Evolutionary conservation across 2,888 invertebrate genomes (phyloP), one percentile per base, ranked within the genome.

Genomic region (Meloe dianella): DNA sequence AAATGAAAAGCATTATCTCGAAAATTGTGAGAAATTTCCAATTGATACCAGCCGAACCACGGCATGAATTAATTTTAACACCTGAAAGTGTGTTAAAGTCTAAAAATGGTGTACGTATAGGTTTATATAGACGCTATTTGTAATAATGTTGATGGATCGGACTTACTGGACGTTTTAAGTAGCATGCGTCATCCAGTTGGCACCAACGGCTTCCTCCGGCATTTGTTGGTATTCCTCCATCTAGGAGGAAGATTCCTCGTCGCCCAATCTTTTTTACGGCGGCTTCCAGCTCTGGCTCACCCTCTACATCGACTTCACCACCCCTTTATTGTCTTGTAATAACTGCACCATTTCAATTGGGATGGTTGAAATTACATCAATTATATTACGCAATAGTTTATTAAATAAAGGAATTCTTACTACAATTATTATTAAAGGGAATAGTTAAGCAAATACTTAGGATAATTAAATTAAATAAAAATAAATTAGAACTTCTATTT

Each of bases 131-230:
- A 27, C 14, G 54, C 27, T 27, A 27, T 27, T 54, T 27, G 10
- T 27, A 54, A 54, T 54, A 27, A 27, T 27, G 27, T n/a, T n/a
- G n/a, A n/a, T n/a, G n/a, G n/a, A 20, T 47, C 12, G 3, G 54
- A 6, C 54, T 32, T 41, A 66, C 66, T 61, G 71, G 95, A 92
- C 87, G 94, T 96, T 74, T 80, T 80, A n/a, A 80, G 79, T 60
- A 76, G 78, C 74, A 75, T 56, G 95, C 92, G 78, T 95, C 94
- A 78, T 94, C 91, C 3, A 96, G 94, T 60, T 91, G 89, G 77
- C 89, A 87, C 93, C 94, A 93, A 78, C 88, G 88, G 51, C 92
- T 86, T 7, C 93, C 93, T 27, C 93, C 92, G 12, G 83, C 0
- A 85, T 78, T 1, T 85, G 82, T 57, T 86, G 82, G 22, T 82